phyloP scores from a whole-genome alignment of 2,888 invertebrate species.

The Drosophila paucipuncta region DNA sequence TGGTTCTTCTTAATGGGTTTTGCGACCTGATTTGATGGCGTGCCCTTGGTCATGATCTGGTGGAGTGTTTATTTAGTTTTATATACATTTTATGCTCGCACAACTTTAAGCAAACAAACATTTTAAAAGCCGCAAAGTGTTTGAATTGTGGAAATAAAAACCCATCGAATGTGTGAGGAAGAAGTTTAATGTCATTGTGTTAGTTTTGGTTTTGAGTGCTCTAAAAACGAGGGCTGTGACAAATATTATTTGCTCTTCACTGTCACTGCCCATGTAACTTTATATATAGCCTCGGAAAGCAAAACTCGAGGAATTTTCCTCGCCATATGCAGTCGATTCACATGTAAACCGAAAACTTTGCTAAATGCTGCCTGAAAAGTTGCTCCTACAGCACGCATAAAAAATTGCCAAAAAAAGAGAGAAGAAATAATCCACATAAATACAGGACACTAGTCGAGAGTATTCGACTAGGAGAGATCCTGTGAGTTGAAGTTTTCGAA shows the following conservation, averaged over 20 bases:
- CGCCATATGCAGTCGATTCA: constrained; percentile 49
- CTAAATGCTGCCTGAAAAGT: constrained; percentile 66
- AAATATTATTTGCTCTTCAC: constrained; percentile 55
- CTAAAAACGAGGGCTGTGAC: constrained; percentile 40
- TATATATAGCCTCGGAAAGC: constrained; percentile 7
- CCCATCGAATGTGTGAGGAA: constrained; percentile 16
- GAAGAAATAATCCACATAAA: constrained; percentile 8
- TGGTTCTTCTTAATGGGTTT: constrained; percentile 58
- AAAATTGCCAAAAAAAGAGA: constrained; percentile 37
- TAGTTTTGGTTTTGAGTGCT: constrained; percentile 52
- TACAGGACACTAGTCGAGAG: not conserved
- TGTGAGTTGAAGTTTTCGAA: not conserved
- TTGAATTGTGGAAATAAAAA: constrained; percentile 22
- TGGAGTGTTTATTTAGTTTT: constrained; percentile 28
- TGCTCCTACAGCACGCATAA: constrained; percentile 41
- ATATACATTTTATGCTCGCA: constrained; percentile 19
- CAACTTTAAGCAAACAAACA: constrained; percentile 63
- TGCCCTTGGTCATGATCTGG: constrained; percentile 48
- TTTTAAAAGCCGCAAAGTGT: constrained; percentile 58
- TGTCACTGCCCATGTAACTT: constrained; percentile 35
- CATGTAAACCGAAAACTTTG: constrained; percentile 60
- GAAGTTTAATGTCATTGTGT: constrained; percentile 62
- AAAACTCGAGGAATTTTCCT: constrained; percentile 23
- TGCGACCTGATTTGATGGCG: constrained; percentile 34
- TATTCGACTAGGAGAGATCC: not conserved